Evolutionary conservation across 2,888 invertebrate genomes (phyloP).

Genomic region (Petrophora chlorosata): DNA sequence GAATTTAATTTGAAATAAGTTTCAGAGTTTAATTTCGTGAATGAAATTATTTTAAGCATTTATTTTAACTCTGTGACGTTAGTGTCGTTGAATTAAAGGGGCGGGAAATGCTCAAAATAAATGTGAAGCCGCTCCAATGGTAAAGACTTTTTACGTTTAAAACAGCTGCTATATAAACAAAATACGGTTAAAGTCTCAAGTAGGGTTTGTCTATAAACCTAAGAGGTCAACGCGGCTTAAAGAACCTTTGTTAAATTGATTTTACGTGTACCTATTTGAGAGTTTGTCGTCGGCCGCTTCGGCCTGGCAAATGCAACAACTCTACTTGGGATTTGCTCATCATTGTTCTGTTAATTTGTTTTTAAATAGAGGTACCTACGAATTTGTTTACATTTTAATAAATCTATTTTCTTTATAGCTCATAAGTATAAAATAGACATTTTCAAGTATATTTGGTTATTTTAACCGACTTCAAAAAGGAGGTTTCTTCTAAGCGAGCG

Average conservation of each 20-base stretch:
- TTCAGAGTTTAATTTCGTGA: constrained; percentile 14
- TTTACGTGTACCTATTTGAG: constrained; percentile 75
- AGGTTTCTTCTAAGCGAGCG: no score
- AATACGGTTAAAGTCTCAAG: neutral
- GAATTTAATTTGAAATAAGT: constrained; percentile 17
- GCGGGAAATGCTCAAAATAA: no score
- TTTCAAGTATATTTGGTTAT: no score
- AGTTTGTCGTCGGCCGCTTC: constrained; percentile 56
- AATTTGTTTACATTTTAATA: neutral
- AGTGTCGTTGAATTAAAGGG: no score
- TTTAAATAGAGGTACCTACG: neutral
- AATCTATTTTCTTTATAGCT: neutral
- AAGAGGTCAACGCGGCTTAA: constrained; percentile 66
- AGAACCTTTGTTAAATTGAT: constrained; percentile 81
- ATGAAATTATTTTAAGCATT: constrained; percentile 11
- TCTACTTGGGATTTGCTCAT: constrained; percentile 57
- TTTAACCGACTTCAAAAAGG: no score
- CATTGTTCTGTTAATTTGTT: constrained; percentile 41
- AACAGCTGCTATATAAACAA: neutral
- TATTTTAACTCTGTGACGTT: no score
- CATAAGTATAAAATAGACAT: no score
- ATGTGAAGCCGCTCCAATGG: neutral
- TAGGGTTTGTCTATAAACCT: constrained; percentile 27
- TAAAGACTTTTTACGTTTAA: neutral
- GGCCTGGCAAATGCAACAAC: constrained; percentile 52